phyloP scores from a whole-genome alignment of 2,797 vertebrate species.

The Ctenosaura bakeri region DNA sequence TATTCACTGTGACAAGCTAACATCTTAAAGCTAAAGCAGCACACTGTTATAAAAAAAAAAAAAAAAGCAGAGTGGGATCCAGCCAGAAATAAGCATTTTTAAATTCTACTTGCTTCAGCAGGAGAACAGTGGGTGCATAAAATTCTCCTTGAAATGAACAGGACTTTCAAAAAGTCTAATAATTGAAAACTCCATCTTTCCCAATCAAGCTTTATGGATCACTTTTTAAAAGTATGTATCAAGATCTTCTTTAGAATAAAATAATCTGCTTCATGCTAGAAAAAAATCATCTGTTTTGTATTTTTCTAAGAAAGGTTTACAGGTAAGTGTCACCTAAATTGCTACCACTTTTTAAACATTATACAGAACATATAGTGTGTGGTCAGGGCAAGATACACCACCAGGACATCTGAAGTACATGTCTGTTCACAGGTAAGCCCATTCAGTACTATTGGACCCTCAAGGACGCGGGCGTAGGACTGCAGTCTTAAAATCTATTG shows the following conservation, averaged over 20 bases:
- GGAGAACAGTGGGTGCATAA: neutral
- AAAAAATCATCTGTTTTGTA: neutral
- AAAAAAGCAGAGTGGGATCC: neutral
- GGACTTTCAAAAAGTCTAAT: neutral
- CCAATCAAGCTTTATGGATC: neutral
- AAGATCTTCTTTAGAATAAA: neutral
- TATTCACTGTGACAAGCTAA: constrained; percentile 54
- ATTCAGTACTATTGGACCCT: neutral
- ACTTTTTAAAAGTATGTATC: neutral
- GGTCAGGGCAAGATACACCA: neutral
- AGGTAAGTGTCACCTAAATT: neutral
- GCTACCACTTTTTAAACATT: neutral
- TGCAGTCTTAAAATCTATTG: neutral
- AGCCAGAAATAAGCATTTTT: neutral
- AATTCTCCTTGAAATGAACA: neutral
- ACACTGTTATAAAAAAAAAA: neutral
- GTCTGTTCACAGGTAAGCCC: neutral
- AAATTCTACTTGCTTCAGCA: neutral
- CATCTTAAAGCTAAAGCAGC: constrained; percentile 35
- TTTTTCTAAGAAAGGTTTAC: neutral
- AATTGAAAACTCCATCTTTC: neutral
- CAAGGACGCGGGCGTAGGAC: too few species aligned
- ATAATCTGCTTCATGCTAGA: neutral
- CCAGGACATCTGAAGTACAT: neutral
- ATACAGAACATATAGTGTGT: neutral